Conservation (phyloP, 1,140 invertebrate genomes). For the Cherax destructor region DNA sequence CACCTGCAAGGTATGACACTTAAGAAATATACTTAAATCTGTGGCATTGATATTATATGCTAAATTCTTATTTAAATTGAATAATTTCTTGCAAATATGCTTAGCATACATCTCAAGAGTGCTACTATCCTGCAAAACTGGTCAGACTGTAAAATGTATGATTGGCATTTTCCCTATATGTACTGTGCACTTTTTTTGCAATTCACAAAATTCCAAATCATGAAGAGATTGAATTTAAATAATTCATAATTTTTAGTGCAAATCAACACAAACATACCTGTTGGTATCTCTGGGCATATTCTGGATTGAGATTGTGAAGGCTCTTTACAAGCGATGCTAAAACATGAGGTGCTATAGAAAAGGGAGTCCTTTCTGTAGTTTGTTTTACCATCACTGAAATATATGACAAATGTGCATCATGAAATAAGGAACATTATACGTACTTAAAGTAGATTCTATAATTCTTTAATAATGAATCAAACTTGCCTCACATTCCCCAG, state of each 20-base stretch:
- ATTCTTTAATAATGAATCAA: too few species aligned
- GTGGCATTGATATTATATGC: background rate
- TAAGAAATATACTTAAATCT: background rate
- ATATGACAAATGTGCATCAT: background rate
- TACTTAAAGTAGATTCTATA: too few species aligned
- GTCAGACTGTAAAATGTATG: too few species aligned
- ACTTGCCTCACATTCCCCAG: too few species aligned
- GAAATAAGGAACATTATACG: too few species aligned
- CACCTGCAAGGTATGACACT: constrained; percentile 19
- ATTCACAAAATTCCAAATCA: too few species aligned
- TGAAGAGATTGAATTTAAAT: too few species aligned
- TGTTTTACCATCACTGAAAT: constrained; percentile 48
- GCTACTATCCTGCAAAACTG: too few species aligned
- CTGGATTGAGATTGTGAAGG: constrained; percentile 48
- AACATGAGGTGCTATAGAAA: constrained; percentile 48
- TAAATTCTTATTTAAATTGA: background rate
- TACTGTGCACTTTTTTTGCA: too few species aligned
- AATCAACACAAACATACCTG: constrained; percentile 37
- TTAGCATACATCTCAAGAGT: too few species aligned
- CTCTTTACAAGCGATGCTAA: constrained; percentile 53
- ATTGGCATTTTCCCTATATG: too few species aligned
- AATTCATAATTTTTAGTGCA: background rate
- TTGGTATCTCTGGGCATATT: constrained; percentile 46
- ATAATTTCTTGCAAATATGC: background rate
- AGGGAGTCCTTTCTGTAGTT: constrained; percentile 25